A percentile compares a stretch with the other conserved stretches of the same genome.
Evolutionary conservation across 2,113 vertebrate genomes (phyloP).

Genomic region (Erythrocebus patas): DNA sequence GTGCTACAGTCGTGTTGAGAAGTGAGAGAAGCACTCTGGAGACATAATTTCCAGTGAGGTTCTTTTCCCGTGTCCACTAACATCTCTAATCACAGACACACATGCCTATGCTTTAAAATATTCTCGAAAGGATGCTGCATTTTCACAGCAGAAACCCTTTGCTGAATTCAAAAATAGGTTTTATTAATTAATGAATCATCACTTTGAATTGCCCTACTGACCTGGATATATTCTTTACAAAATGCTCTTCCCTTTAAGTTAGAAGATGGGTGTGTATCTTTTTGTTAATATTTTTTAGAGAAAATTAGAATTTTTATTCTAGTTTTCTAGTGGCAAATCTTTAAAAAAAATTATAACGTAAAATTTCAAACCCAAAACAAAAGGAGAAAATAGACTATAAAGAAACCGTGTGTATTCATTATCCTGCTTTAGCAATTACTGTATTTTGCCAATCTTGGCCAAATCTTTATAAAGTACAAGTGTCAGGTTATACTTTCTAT

Average conservation of each 20-base stretch:
- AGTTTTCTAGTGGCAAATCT: neutral
- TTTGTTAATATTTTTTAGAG: neutral
- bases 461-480: neutral
- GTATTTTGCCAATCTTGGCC: neutral
- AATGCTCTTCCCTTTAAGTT: neutral
- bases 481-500: neutral
- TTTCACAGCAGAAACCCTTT: neutral
- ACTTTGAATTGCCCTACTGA: neutral
- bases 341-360: neutral
- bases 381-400: neutral
- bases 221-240: neutral
- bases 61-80: neutral
- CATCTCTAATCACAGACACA: neutral
- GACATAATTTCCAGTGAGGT: neutral
- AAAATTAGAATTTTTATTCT: neutral
- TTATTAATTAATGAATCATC: neutral
- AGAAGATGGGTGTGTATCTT: neutral
- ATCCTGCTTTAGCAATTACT: neutral
- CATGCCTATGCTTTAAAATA: neutral
- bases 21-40: neutral
- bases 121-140: neutral
- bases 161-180: slow-evolving; percentile 4
- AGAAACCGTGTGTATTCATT: accelerated
- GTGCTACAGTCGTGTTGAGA: neutral
- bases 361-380: neutral